Conservation (phyloP, 1,140 invertebrate species). For the Drosophila ananassae region DNA sequence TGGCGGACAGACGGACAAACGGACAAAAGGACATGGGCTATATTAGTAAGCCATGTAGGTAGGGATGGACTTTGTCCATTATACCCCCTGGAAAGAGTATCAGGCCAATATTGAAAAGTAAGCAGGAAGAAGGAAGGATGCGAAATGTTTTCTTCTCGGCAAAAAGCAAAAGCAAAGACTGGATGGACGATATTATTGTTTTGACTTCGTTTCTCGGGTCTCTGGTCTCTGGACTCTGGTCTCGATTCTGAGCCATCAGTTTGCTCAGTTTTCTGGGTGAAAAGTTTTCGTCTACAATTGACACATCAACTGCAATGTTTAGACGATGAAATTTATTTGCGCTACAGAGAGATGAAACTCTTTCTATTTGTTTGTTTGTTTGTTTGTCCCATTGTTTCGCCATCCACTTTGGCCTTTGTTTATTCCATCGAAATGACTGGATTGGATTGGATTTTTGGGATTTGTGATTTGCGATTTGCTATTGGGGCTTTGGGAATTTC, state of each 20-base stretch:
- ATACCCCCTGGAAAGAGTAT: neutral
- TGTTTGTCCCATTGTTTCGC: conserved; percentile 38
- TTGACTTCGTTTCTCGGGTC: neutral
- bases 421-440: conserved; percentile 17
- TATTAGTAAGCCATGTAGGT: too few relatives aligned
- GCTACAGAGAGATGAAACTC: conserved; percentile 23
- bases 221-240: neutral
- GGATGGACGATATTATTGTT: conserved; percentile 28
- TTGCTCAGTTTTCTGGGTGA: conserved; percentile 3
- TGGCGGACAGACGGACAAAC: too few relatives aligned
- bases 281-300: conserved; percentile 54
- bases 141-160: neutral
- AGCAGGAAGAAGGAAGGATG: conserved; percentile 16
- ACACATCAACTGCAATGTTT: conserved; percentile 73
- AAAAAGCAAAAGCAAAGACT: conserved; percentile 9
- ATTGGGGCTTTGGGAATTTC: conserved; percentile 24
- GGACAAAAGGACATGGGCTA: too few relatives aligned
- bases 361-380: conserved; percentile 23
- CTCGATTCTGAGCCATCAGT: neutral
- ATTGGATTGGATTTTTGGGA: conserved; percentile 32
- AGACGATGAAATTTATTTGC: conserved; percentile 59
- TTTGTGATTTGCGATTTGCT: conserved; percentile 14
- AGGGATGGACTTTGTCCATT: too few relatives aligned
- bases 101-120: conserved; percentile 1
- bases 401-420: conserved; percentile 31